Conservation (phyloP, 2,113 vertebrate genomes). For the Shinisaurus crocodilurus region DNA sequence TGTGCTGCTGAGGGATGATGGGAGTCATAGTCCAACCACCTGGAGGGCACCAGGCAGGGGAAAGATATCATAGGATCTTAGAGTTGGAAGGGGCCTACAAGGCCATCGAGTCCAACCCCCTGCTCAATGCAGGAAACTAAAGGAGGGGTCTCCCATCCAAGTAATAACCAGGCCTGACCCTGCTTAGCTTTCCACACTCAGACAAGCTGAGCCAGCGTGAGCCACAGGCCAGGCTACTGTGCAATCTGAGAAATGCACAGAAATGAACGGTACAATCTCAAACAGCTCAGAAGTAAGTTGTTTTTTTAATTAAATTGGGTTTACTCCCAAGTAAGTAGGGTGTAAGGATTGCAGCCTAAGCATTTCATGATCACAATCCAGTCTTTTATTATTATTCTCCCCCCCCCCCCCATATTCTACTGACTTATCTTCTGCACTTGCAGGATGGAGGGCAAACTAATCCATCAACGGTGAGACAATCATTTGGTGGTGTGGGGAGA, state of each 20-base stretch:
- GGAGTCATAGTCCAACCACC: too few species aligned
- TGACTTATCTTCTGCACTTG: slow-evolving; percentile 45
- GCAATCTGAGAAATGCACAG: neutral
- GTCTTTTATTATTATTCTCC: neutral
- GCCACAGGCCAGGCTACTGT: neutral
- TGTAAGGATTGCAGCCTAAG: neutral
- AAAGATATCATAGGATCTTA: too few species aligned
- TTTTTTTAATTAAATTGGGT: neutral
- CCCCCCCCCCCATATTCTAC: neutral
- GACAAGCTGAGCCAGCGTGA: too few species aligned
- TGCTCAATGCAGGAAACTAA: too few species aligned
- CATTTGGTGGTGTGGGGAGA: slow-evolving; percentile 89
- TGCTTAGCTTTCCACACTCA: too few species aligned
- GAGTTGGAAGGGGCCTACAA: too few species aligned
- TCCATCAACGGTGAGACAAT: slow-evolving; percentile 82
- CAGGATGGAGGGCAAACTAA: slow-evolving; percentile 88
- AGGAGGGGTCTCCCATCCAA: too few species aligned
- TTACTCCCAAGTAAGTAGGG: neutral
- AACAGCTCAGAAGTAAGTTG: neutral
- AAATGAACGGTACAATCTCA: neutral
- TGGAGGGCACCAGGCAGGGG: too few species aligned
- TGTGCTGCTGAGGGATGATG: too few species aligned
- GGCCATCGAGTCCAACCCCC: too few species aligned
- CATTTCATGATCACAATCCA: neutral
- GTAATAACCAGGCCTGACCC: too few species aligned